Evolutionary conservation across 1,140 invertebrate species (phyloP), one percentile per base, ranked within the genome.

Genomic region (Drosophila ficusphila): DNA sequence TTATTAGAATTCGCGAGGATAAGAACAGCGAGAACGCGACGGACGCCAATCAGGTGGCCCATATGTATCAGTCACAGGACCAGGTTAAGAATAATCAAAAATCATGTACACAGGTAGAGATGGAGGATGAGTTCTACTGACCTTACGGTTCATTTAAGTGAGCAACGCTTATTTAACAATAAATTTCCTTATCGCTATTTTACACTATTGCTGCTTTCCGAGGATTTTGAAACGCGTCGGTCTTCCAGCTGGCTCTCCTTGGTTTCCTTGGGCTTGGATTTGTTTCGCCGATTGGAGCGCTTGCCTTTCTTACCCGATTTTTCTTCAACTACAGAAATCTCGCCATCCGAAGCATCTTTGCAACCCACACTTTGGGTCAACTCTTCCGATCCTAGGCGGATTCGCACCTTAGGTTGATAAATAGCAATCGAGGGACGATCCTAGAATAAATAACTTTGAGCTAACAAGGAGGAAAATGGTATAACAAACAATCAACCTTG

Each of bases 11-110:
- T 18, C 93, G 98, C 27, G 97, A 98, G 11, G 99, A 99, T 91
- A 99, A 99, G 93, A 93, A 93, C 19, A 94, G 96, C 11, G 98
- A 99, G 92, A 95, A 99, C 74, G 98, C 98, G 0, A 99, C 98
- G 0, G 94, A 95, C n/a, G 94, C 98, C 19, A 93, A 95, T 76
- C 98, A 99, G 93, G 95, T 98, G 47, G 95, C 94, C 1, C 91
- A 94, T 18, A 93, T 95, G 95, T 99, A 99, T 92, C 95, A 94
- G 3, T 96, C 94, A 77, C 98, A 99, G 92, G 97, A 98, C 79
- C 96, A 97, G 92, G 96, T 99, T 16, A 96, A 97, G 90, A 98
- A 98, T 92, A 94, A 95, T 74, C 83, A 93, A 19, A 85, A 76
- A 53, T 41, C 62, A 0, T 38, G 49, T 21, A 61, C 46, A 9